These are phyloP conservation scores for Australoheros scitulus DNA, from an alignment of 2,113 vertebrate genomes.

Conservation along the genomic window DNA sequence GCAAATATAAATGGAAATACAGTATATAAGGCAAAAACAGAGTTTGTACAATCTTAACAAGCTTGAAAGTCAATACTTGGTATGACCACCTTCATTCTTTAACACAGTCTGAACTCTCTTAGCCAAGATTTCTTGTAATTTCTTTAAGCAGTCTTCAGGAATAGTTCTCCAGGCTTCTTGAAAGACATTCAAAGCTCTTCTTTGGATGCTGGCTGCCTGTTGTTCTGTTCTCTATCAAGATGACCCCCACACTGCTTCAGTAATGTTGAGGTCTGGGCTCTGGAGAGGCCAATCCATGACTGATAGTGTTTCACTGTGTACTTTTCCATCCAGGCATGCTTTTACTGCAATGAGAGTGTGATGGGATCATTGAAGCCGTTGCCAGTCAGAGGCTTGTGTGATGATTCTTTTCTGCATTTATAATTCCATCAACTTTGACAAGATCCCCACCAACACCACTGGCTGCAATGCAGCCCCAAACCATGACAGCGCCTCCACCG, in stretches of 20 bases:
- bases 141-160: neutral
- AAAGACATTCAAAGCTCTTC: neutral
- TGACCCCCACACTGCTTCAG: neutral
- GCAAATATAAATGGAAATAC: neutral
- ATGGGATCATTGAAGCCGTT: neutral
- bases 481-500: neutral
- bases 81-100: neutral
- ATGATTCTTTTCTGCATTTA: neutral
- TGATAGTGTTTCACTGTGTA: neutral
- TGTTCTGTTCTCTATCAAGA: neutral
- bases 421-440: neutral
- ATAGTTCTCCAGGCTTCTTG: neutral
- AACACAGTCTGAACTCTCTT: neutral
- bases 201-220: neutral
- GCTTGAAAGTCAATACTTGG: neutral
- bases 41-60: neutral
- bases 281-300: neutral
- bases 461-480: neutral
- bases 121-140: neutral
- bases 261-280: neutral
- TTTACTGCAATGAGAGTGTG: fast-evolving
- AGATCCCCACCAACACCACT: neutral
- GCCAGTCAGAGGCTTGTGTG: fast-evolving
- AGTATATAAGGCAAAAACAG: neutral
- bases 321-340: neutral